Base-by-base conservation (phyloP, 2,888 invertebrate genomes). In the Rhagonycha fulva region DNA sequence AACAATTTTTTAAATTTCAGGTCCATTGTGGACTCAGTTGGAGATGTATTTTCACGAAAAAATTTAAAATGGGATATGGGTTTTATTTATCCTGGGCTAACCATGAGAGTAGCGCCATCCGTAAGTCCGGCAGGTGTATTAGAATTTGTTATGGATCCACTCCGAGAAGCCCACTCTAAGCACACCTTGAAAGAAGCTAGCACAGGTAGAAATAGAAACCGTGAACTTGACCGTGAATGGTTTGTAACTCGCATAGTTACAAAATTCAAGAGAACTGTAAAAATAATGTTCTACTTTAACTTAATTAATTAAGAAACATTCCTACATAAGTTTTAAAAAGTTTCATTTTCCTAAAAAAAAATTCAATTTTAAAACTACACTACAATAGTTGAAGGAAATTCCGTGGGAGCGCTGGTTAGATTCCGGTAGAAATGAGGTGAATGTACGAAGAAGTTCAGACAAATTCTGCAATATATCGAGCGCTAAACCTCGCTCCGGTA, bases 1-100 rank as follows among this genome's bases (percentile, higher is more conserved):
- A n/a, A n/a, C n/a, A n/a, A n/a, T n/a, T n/a, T 47, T 32, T 23
- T 23, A 3, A n/a, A 24, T 81, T 84, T 77, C 79, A 92, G 94
- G 63, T 89, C 92, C 0, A 91, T 94, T 74, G 86, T 94, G 79
- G 94, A 94, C 87, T 91, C 93, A 80, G 90, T 93, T 10, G 90
- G 92, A 76, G 89, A 91, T 74, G 87, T 94, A 10, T 92, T 95
- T 83, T 92, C 94, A 10, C 91, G 92, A 79, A 89, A 95, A 70
- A 92, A 92, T 14, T 85, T 95, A 72, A 93, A 92, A 81, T 95
- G 95, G 94, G 94, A 94, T 78, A 89, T 96, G 86, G 91, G 92
- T 75, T 89, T 87, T 5, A 78, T 95, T 1, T 94, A 95, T 85
- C 95, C 95, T 0, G 95, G 95, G 0, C 86, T 96, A 11, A 90